phyloP scores from a whole-genome alignment of 2,888 invertebrate genomes.

The Metacarcinus magister region DNA sequence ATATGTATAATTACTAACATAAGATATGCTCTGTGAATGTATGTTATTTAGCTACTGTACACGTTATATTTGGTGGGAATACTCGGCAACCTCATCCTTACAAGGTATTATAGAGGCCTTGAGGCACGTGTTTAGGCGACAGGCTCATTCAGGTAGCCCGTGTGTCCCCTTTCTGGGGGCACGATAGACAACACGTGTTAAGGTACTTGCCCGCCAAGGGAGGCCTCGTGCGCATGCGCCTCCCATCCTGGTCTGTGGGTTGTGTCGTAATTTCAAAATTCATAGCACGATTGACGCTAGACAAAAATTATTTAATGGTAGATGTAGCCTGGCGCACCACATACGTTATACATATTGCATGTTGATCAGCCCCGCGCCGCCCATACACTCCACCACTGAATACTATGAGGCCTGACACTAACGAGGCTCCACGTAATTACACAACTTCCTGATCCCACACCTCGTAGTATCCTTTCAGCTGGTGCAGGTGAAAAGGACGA shows the following conservation, averaged over 20 bases:
- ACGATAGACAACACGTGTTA: too few species aligned
- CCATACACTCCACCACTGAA: slow-evolving; percentile 19
- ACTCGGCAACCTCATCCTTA: neutral
- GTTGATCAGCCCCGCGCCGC: slow-evolving; percentile 19
- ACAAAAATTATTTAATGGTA: slow-evolving; percentile 51
- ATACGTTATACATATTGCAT: slow-evolving; percentile 51
- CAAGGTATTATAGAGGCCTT: neutral
- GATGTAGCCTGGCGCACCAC: slow-evolving; percentile 45
- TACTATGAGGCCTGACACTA: slow-evolving; percentile 38
- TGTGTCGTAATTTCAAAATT: slow-evolving; percentile 51
- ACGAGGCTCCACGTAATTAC: slow-evolving; percentile 22
- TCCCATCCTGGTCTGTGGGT: neutral
- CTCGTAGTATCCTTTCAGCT: neutral
- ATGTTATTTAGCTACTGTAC: neutral
- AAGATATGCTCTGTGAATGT: neutral
- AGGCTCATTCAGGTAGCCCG: too few species aligned
- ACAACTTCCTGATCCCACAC: slow-evolving; percentile 39
- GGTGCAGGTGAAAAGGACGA: neutral
- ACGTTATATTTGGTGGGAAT: neutral
- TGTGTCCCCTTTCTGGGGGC: too few species aligned
- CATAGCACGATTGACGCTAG: slow-evolving; percentile 49
- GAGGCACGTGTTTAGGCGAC: neutral
- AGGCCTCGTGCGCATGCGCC: slow-evolving; percentile 19
- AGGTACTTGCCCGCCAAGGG: neutral
- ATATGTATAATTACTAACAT: neutral